Evolutionary conservation across 2,113 vertebrate species (phyloP).

Genomic region (Catharus minimus): DNA sequence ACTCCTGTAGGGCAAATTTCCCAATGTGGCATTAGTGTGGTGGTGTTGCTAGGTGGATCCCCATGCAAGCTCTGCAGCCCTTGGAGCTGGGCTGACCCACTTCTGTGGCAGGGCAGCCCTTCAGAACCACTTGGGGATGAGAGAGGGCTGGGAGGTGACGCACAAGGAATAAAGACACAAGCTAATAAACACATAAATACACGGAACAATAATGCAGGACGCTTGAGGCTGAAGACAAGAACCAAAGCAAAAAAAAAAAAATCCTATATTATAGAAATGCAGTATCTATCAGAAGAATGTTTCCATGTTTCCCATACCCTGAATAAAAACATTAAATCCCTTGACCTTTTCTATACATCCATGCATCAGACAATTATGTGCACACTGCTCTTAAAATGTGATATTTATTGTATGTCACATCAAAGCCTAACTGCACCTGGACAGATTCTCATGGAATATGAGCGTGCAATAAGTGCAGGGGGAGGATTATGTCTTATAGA

Average conservation of each 20-base stretch:
- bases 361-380: not conserved
- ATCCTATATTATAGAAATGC: not conserved
- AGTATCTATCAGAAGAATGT: not conserved
- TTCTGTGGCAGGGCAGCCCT: not conserved
- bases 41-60: constrained; percentile 62
- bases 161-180: not conserved
- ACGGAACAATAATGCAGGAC: not conserved
- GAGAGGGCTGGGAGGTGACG: not conserved
- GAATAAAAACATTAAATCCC: not conserved
- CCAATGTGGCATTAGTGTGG: constrained; percentile 37
- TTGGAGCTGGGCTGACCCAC: not conserved
- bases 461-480: not conserved
- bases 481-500: not conserved
- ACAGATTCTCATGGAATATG: not conserved
- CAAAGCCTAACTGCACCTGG: not conserved
- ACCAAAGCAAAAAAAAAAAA: not conserved
- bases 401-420: not conserved
- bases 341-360: not conserved
- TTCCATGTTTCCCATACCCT: not conserved
- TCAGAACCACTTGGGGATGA: not conserved
- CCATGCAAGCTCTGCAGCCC: not conserved
- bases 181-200: not conserved
- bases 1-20: constrained; percentile 70
- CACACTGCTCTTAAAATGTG: not conserved
- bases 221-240: not conserved